These are phyloP conservation scores for Sarcophaga peregrina DNA, from an alignment of 1,140 invertebrate genomes.

Conservation along the genomic window DNA sequence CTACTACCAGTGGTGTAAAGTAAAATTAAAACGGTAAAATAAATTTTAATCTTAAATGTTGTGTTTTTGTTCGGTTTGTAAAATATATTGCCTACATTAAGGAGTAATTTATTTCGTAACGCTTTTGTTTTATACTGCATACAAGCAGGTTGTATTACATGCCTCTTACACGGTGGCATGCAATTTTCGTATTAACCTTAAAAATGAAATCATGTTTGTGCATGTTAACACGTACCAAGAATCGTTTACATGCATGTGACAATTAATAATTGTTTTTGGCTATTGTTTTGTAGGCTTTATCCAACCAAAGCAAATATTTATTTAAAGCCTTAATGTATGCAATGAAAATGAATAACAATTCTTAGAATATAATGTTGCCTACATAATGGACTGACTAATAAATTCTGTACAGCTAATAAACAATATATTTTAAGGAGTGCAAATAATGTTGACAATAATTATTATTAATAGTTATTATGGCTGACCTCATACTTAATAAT, in stretches of 20 bases:
- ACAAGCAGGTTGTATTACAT: too few species aligned
- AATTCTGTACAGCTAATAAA: too few species aligned
- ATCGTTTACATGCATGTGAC: neutral
- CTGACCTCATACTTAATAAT: too few species aligned
- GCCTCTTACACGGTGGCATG: neutral
- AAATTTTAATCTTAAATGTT: too few species aligned
- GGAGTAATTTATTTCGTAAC: neutral
- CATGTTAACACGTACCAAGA: neutral
- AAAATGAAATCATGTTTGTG: neutral
- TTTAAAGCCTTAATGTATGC: neutral
- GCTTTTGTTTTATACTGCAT: too few species aligned
- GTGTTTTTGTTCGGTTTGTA: neutral
- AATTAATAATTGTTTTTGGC: neutral
- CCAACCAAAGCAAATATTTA: neutral
- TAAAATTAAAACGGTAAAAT: too few species aligned
- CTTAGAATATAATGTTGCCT: neutral
- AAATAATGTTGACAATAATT: too few species aligned
- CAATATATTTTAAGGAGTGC: too few species aligned
- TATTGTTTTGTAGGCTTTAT: neutral
- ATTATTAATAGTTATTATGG: too few species aligned
- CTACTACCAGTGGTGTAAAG: too few species aligned
- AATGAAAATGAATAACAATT: neutral
- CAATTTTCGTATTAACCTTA: neutral
- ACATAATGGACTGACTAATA: neutral
- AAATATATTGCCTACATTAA: slow-evolving; percentile 12